Evolutionary conservation across 1,140 invertebrate species (phyloP), one percentile per base, ranked within the genome.

Genomic region (Diuraphis noxia): DNA sequence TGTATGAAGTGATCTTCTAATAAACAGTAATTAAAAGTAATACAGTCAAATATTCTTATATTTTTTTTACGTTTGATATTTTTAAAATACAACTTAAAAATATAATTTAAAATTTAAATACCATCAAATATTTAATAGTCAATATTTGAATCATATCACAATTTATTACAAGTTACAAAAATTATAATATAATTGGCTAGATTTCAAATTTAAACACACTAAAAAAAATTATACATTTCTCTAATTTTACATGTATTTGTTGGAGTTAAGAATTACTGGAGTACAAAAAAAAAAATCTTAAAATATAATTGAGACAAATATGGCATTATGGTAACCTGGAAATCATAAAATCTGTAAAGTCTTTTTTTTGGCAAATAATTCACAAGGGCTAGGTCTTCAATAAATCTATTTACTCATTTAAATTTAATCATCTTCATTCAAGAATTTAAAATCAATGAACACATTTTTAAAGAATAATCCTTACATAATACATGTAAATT

Each of bases 221-320:
- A 85, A 86, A 52, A 86, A 49, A 82, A 86, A 52, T 23, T 49
- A 86, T 86, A 86, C n/a, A 49, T 38, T 36, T 85, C 7, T 86
- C 46, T 49, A 86, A 86, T 49, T 52, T 52, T 86, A 52, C 23
- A 86, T 52, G 52, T 52, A 86, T 52, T 86, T 86, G 34, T 52
- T 2, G 3, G 43, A 52, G 84, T 86, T 43, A 23, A 90, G 79
- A 72, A 90, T 79, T 79, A 77, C 5, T 34, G 40, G n/a, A 77
- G 36, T 88, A 63, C 17, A n/a, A n/a, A 49, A 90, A 90, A 90
- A 85, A 77, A 79, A 79, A 81, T 17, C 88, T 90, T 90, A 90
- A 90, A 79, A 79, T 79, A 79, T 79, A 90, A 77, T 90, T 90
- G 88, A 90, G 72, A 79, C 88, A 90, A 90, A 90, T n/a, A 79